Base-by-base conservation (phyloP, 2,113 vertebrate species). In the Megaceryle torquata region DNA sequence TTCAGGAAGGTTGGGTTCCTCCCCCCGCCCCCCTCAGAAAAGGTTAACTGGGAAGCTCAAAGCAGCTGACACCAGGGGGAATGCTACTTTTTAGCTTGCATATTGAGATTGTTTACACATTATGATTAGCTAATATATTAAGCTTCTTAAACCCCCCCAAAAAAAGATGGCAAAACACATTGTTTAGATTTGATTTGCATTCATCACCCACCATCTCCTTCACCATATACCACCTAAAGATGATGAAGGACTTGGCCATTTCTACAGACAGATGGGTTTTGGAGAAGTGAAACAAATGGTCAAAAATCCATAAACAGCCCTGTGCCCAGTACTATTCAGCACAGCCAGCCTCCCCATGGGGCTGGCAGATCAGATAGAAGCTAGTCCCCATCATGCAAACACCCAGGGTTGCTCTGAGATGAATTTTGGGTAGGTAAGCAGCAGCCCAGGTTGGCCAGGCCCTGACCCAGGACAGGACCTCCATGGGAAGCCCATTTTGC, bases 371-470 rank as follows among this genome's bases (percentile, higher is more conserved):
- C 43, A 33, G 33, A 10, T 2, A 39, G 74, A 13, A 11, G 19
- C n/a, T 76, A 24, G 15, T 35, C 26, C 51, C 39, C 20, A 8
- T 3, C 46, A 3, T 0, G 1, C 0, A 6, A 28, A 6, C 1
- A 5, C 31, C 33, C 10, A 46, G 26, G 21, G 18, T 39, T 69
- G 75, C 70, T 51, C 44, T 4, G 1, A 82, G 68, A 14, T 22
- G 13, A 56, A 37, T 16, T 54, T 41, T 25, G 57, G 28, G 22
- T 13, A n/a, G 37, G 25, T 28, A 11, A 37, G 3, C 31, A 80
- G 53, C n/a, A 72, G 54, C 22, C 6, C 3, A 5, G 29, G 19
- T 7, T 22, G 48, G 14, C 10, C 63, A 69, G 33, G 43, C 20
- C 37, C 35, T 31, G 64, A 69, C 4, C 37, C 4, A 24, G 29